Evolutionary conservation across 2,113 vertebrate genomes (phyloP).

Genomic region (Bostrychus sinensis): DNA sequence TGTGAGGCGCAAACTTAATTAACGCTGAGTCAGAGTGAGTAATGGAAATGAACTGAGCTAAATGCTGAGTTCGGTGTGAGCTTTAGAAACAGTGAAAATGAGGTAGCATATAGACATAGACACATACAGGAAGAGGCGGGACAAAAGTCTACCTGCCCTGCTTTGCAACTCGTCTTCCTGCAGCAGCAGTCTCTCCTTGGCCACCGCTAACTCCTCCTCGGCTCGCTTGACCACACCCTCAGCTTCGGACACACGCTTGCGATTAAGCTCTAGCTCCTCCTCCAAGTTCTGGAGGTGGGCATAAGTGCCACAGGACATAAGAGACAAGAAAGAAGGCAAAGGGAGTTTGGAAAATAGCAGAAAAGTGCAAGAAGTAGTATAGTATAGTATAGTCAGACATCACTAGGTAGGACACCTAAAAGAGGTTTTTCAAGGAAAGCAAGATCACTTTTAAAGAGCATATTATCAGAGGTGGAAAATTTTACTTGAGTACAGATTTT

Average conservation of each 20-base stretch:
- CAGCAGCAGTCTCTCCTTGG: constrained; percentile 84
- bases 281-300: constrained; percentile 82
- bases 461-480: too few species aligned
- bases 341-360: not conserved
- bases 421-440: too few species aligned
- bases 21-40: constrained; percentile 31
- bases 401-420: too few species aligned
- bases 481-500: too few species aligned
- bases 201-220: constrained; percentile 84
- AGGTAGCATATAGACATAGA: constrained; percentile 4
- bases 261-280: constrained; percentile 82
- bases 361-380: constrained; percentile 3
- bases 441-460: too few species aligned
- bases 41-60: constrained; percentile 26
- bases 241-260: constrained; percentile 79
- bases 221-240: constrained; percentile 80
- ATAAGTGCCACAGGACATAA: not conserved
- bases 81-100: constrained; percentile 19
- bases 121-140: not conserved
- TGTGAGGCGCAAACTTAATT: constrained; percentile 40
- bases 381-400: too few species aligned
- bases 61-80: constrained; percentile 3
- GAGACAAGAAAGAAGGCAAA: not conserved
- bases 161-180: constrained; percentile 83
- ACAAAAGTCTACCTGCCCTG: constrained; percentile 78